Conservation (phyloP, 1,140 invertebrate species). For the Sesamia nonagrioides region DNA sequence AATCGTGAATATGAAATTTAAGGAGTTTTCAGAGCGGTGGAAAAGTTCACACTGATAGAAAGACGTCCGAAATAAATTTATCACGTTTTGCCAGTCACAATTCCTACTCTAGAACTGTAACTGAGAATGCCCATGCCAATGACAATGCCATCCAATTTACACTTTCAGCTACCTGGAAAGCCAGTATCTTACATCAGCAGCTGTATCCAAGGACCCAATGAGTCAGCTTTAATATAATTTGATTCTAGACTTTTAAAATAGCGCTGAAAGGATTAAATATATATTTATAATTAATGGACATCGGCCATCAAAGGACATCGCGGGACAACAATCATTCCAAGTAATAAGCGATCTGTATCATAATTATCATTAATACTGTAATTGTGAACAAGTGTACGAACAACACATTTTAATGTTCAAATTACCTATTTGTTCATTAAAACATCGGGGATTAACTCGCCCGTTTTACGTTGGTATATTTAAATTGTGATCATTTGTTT, state of each 20-base stretch:
- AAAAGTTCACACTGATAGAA: background rate
- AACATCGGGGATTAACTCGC: conserved; percentile 21
- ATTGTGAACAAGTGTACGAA: conserved; percentile 34
- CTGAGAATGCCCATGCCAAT: background rate
- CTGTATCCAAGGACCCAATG: background rate
- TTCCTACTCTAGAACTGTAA: background rate
- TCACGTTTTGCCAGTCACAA: background rate
- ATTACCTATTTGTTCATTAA: conserved; percentile 40
- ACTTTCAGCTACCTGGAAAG: background rate
- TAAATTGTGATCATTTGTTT: conserved; percentile 25
- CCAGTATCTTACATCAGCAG: background rate
- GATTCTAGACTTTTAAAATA: background rate
- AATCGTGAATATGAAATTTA: too few relatives aligned
- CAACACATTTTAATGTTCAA: conserved; percentile 28
- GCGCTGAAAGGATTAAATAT: background rate
- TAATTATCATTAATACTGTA: conserved; percentile 16
- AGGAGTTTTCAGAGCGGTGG: too few relatives aligned
- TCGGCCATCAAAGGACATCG: conserved; percentile 10
- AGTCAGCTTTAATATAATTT: background rate
- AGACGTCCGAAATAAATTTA: background rate
- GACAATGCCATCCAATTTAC: conserved; percentile 1
- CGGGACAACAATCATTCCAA: conserved; percentile 15
- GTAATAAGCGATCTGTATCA: conserved; percentile 30
- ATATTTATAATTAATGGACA: background rate
- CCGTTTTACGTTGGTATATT: conserved; percentile 5